A percentile compares a stretch with the other conserved stretches of the same genome.
Conservation (phyloP, 2,888 invertebrate species). For the Catotricha subobsoleta region DNA sequence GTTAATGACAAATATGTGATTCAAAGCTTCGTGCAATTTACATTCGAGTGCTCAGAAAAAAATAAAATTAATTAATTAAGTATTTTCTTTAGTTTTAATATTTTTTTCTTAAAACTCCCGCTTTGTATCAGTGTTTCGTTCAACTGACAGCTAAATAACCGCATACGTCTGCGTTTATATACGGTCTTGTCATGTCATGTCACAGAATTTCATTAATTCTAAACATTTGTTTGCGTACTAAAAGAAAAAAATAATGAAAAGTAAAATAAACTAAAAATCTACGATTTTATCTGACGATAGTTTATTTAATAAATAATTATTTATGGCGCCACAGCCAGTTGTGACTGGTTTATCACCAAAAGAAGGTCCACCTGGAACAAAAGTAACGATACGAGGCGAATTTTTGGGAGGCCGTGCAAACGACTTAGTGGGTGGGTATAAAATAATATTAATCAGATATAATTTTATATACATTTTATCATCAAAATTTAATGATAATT, state of each 20-base stretch:
- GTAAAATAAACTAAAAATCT: background rate
- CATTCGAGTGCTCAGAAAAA: too few relatives aligned
- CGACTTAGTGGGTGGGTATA: conserved; percentile 60
- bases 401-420: conserved; percentile 70
- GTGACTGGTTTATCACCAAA: conserved; percentile 97
- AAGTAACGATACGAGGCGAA: conserved; percentile 88
- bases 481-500: background rate
- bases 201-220: too few relatives aligned
- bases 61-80: too few relatives aligned
- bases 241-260: background rate
- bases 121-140: too few relatives aligned
- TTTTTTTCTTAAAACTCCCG: too few relatives aligned
- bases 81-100: too few relatives aligned
- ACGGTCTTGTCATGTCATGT: too few relatives aligned
- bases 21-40: too few relatives aligned
- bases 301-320: background rate
- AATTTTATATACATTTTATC: conserved; percentile 6
- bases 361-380: conserved; percentile 93
- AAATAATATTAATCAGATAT: conserved; percentile 4
- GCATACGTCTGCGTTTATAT: too few relatives aligned
- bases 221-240: background rate
- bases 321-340: conserved; percentile 60
- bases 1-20: too few relatives aligned
- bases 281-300: background rate
- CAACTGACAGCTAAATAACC: too few relatives aligned